Conservation (phyloP, 2,797 vertebrate species). For the Pteronotus mesoamericanus region DNA sequence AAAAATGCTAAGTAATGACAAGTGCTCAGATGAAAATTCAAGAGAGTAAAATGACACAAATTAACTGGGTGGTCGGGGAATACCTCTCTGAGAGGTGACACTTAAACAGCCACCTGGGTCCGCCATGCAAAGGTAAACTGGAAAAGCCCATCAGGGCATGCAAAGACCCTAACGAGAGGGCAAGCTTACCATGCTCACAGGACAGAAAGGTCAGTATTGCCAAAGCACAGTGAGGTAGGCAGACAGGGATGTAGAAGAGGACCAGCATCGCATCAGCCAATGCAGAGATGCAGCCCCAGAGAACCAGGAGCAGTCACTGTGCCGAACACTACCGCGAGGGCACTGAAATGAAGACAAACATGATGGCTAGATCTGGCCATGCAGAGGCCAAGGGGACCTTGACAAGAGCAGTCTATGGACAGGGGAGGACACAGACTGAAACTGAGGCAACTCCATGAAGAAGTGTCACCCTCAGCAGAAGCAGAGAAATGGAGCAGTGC, state of each 20-base stretch:
- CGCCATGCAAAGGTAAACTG: background rate
- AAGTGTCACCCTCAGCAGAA: background rate
- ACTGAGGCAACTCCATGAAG: background rate
- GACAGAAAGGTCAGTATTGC: background rate
- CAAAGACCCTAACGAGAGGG: background rate
- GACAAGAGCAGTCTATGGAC: background rate
- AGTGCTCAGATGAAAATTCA: background rate
- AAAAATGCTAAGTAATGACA: background rate
- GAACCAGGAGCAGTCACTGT: background rate
- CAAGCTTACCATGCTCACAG: background rate
- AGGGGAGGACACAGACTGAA: background rate
- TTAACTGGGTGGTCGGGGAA: background rate
- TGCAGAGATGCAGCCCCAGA: background rate
- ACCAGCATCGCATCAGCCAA: background rate
- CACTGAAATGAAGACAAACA: rapidly evolving
- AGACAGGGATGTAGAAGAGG: background rate
- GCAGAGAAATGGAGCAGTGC: background rate
- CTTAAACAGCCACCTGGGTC: background rate
- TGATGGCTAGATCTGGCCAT: background rate
- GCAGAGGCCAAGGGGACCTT: rapidly evolving
- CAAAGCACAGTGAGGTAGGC: background rate
- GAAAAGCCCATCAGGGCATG: background rate
- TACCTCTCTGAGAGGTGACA: background rate
- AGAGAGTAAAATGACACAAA: background rate
- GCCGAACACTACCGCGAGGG: rapidly evolving